Percentiles rank a stretch among this genome's conserved stretches.
phyloP scores from a whole-genome alignment of 2,797 vertebrate species.

The Cyclura pinguis region DNA sequence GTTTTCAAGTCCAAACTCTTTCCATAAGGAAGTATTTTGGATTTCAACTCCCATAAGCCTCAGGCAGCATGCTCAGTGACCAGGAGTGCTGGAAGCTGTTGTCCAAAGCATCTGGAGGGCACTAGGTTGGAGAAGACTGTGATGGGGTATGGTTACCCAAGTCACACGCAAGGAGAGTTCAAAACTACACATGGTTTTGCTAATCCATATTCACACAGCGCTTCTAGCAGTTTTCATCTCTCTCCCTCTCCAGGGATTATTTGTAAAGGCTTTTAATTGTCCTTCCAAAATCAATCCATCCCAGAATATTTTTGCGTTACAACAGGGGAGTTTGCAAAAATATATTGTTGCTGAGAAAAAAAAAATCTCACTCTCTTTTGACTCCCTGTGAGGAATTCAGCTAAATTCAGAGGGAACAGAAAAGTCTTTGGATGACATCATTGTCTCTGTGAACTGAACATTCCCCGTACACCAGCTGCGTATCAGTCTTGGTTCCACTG shows the following conservation, averaged over 20 bases:
- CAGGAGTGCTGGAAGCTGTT: background rate
- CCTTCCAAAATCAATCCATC: background rate
- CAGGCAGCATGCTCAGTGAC: background rate
- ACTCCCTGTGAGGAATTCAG: background rate
- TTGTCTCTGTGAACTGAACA: background rate
- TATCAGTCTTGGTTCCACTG: too few relatives aligned
- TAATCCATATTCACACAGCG: background rate
- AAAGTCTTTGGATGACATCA: background rate
- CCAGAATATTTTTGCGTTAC: background rate
- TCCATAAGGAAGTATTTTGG: background rate
- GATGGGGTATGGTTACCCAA: background rate
- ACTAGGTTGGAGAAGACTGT: background rate
- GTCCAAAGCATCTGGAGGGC: background rate
- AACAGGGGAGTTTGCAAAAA: background rate
- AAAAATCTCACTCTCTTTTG: background rate
- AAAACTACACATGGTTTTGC: background rate
- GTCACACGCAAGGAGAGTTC: background rate
- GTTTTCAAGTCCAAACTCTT: background rate
- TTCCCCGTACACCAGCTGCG: background rate
- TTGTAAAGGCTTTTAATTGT: background rate
- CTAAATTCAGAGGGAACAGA: background rate
- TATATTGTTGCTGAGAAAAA: background rate
- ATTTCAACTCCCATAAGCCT: background rate
- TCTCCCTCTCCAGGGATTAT: background rate
- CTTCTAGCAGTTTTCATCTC: background rate